Evolutionary conservation across 2,113 vertebrate species (phyloP), one percentile per base, ranked within the genome.

Genomic region (Guaruba guarouba): DNA sequence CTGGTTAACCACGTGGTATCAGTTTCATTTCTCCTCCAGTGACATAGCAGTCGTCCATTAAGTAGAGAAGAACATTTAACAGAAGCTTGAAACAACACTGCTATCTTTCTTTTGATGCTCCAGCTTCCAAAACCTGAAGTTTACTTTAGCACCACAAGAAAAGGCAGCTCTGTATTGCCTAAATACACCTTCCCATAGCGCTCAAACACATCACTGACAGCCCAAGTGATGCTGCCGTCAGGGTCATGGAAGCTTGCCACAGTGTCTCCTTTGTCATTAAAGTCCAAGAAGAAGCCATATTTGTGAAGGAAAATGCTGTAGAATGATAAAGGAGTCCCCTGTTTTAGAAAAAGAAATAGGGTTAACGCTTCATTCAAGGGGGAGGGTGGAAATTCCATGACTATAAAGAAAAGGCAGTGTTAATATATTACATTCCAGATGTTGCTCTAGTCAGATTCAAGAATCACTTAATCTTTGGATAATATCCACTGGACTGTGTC

Each of bases 191-290:
- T 96, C 20, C 97, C 94, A 9, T 83, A 4, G 4, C 98, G 97
- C 93, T 98, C 97, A 96, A 98, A 98, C 33, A 97, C 96, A 51
- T 97, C 96, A 19, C 96, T 98, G 89, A 97, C n/a, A 54, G 97
- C 95, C 97, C 96, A 97, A 15, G 90, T 98, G 43, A 95, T 57
- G 0, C 62, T 86, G 9, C 97, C 93, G 1, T 96, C 91, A 0
- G 97, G 94, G 80, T 98, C 95, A 5, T 96, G 96, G 46, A 97
- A 96, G 13, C 94, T 94, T 24, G 90, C 97, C 43, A 96, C 41
- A 8, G 94, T 82, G n/a, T 96, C 43, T 10, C 93, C 91, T 29
- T 97, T 91, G 48, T 44, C 2, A 0, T 90, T 97, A 19, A 97
- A 92, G 91, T 98, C 97, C 90, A 98, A 95, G 62, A 98, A 95